Conservation (phyloP, 2,797 vertebrate genomes). For the Pipistrellus pipistrellus region DNA sequence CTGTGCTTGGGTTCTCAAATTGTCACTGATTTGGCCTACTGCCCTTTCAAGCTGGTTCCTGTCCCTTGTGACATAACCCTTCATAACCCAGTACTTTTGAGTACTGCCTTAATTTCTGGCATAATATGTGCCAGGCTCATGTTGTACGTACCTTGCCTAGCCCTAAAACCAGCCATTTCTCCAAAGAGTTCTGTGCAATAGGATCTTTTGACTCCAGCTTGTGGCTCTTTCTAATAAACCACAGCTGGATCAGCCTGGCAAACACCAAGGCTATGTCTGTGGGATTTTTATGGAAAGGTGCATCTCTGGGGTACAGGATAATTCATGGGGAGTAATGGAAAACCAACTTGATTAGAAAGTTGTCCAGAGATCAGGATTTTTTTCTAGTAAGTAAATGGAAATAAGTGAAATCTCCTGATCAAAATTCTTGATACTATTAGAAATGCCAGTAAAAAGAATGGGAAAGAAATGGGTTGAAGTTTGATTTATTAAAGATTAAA, state of each 20-base stretch:
- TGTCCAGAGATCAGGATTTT: neutral
- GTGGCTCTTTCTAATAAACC: neutral
- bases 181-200: neutral
- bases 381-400: conserved; percentile 22
- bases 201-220: neutral
- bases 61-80: neutral
- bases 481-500: neutral
- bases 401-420: neutral
- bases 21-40: conserved; percentile 41
- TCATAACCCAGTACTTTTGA: too few relatives aligned
- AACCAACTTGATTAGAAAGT: conserved; percentile 19
- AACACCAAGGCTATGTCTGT: neutral
- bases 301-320: neutral
- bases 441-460: conserved; percentile 42
- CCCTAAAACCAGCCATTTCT: conserved; percentile 3
- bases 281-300: conserved; percentile 29
- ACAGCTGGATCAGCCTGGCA: neutral
- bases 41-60: conserved; percentile 28
- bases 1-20: conserved; percentile 2
- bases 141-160: neutral
- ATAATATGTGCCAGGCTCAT: conserved; percentile 8
- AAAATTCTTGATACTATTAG: conserved; percentile 26
- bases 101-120: conserved; percentile 54
- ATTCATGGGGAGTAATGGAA: conserved; percentile 14
- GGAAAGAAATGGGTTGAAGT: neutral